phyloP scores from a whole-genome alignment of 2,888 invertebrate genomes.

The Tineola bisselliella region DNA sequence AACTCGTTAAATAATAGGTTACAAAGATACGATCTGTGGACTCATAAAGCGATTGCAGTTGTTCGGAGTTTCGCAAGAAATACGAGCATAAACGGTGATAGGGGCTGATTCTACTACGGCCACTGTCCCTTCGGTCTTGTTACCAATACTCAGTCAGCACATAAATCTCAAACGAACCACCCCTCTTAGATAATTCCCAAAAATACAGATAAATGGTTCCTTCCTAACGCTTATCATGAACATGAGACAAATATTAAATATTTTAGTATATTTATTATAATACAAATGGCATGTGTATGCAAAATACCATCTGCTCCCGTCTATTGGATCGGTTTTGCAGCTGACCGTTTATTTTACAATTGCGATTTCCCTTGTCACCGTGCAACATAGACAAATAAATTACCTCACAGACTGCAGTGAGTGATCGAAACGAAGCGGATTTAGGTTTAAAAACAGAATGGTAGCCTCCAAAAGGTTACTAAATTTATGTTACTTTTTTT shows the following conservation, averaged over 20 bases:
- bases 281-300: no score
- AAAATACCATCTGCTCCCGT: not conserved
- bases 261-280: no score
- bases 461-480: conserved; percentile 14
- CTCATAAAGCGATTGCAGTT: not conserved
- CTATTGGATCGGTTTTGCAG: not conserved
- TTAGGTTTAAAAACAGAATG: conserved; percentile 25
- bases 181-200: conserved; percentile 4
- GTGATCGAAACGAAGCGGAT: conserved; percentile 26
- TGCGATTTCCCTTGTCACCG: conserved; percentile 26
- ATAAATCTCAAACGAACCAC: conserved; percentile 56
- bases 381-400: conserved; percentile 55
- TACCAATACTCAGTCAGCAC: conserved; percentile 55
- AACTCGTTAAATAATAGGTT: not conserved
- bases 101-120: not conserved
- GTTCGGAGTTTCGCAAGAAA: not conserved
- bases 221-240: not conserved
- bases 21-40: not conserved
- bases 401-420: conserved; percentile 36
- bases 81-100: not conserved
- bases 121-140: conserved; percentile 53
- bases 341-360: not conserved
- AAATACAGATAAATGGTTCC: conserved; percentile 13
- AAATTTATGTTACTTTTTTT: conserved; percentile 48
- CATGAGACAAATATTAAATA: no score